Percentiles rank a stretch among this genome's conserved stretches.
Conservation (phyloP, 2,888 invertebrate genomes). For the Trichopria drosophilae region DNA sequence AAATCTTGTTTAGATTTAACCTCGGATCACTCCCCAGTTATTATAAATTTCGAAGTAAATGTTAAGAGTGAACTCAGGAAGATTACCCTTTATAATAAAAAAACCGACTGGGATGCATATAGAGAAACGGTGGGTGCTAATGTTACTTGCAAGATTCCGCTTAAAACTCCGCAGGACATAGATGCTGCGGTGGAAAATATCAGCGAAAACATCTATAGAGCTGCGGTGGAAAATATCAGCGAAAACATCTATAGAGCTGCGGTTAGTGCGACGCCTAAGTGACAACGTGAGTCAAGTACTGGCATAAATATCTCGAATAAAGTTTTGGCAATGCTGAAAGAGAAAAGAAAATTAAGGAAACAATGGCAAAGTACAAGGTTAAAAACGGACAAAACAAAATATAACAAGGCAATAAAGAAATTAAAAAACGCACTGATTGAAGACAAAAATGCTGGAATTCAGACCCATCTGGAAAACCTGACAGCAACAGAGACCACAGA, state of each 20-base stretch:
- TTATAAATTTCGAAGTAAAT: constrained; percentile 16
- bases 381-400: constrained; percentile 9
- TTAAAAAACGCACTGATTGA: no score
- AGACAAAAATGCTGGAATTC: no score
- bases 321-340: not conserved
- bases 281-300: no score
- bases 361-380: not conserved
- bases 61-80: not conserved
- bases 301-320: not conserved
- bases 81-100: constrained; percentile 14
- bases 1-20: constrained; percentile 31
- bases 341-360: not conserved
- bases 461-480: no score
- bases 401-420: constrained; percentile 9
- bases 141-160: constrained; percentile 19
- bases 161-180: constrained; percentile 32
- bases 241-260: no score
- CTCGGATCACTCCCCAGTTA: constrained; percentile 30
- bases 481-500: no score
- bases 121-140: constrained; percentile 18
- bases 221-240: constrained; percentile 22
- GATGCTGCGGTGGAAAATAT: no score
- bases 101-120: constrained; percentile 26
- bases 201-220: no score
- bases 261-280: constrained; percentile 7